Evolutionary conservation across 2,113 vertebrate genomes (phyloP), one percentile per base, ranked within the genome.

Genomic region (Herpetotheres cachinnans): DNA sequence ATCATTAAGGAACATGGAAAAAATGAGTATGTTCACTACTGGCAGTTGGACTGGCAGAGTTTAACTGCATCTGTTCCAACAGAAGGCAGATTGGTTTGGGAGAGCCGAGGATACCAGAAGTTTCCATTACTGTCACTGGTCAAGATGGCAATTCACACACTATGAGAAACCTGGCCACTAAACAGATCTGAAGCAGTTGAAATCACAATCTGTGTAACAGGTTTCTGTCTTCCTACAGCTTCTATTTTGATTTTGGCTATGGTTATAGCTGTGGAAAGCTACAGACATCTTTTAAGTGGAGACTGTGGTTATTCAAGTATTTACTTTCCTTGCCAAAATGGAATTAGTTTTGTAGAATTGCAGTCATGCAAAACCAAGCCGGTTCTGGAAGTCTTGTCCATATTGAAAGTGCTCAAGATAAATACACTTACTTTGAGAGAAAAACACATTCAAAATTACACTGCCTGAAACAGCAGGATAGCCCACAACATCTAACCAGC

Each of bases 1-100:
- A 49, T 34, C 20, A 3, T 4, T 4, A 22, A 19, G 61, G 70
- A 56, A 61, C 0, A 0, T 0, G 44, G 40, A 18, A 52, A 59
- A 22, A 82, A 32, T 8, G 4, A 55, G 6, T 5, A 4, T 8
- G 8, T 14, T 38, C 50, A 3, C 24, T 40, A 6, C 2, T 9
- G 61, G 44, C 22, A 9, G 6, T 11, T n/a, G n/a, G n/a, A n/a
- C n/a, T n/a, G n/a, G n/a, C 16, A 4, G 52, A 50, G 36, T n/a
- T 49, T 32, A 76, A 30, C 27, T 20, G 17, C 10, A 0, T 38
- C 66, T 62, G 46, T 36, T 52, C 47, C 38, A 19, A 1, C 5
- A 6, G 62, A 34, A 84, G 50, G 32, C 24, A 44, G n/a, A 16
- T 0, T 6, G 70, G n/a, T 26, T 1, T 47, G 82, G 62, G 47